These are phyloP conservation scores for Catostylus mosaicus DNA, from an alignment of 30 jellyfish, hydroid and myxozoan genomes.

Conservation along the genomic window DNA sequence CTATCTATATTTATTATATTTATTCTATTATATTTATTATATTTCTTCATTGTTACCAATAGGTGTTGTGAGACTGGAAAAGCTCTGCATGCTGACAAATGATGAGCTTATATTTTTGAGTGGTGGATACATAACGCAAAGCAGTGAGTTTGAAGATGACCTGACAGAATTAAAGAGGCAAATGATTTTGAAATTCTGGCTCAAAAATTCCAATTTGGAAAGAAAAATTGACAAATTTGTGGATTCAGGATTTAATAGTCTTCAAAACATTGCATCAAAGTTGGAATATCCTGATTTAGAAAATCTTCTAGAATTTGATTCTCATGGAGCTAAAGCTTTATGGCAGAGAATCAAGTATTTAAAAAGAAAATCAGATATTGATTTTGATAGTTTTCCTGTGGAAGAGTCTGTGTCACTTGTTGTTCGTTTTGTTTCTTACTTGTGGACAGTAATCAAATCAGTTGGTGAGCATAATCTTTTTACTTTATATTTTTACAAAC, in stretches of 20 bases:
- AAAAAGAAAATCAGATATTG: slow-evolving; percentile 2
- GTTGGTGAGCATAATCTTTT: not conserved
- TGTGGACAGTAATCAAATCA: slow-evolving; percentile 21
- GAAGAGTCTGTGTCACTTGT: slow-evolving; percentile 15
- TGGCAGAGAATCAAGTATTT: slow-evolving; percentile 33
- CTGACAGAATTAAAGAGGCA: slow-evolving; percentile 17
- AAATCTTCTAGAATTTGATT: not conserved
- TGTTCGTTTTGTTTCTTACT: not conserved
- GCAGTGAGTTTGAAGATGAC: not conserved
- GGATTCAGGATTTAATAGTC: slow-evolving; percentile 28
- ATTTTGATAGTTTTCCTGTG: slow-evolving; percentile 54
- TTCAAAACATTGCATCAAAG: slow-evolving; percentile 1
- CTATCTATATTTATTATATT: not conserved
- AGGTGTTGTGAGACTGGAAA: slow-evolving; percentile 40
- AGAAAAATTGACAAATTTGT: not conserved
- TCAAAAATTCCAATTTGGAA: not conserved
- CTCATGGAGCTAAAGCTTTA: not conserved
- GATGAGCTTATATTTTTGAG: slow-evolving; percentile 45
- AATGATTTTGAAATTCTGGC: slow-evolving; percentile 42
- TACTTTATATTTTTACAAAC: not conserved
- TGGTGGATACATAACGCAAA: not conserved
- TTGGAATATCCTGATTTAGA: not conserved
- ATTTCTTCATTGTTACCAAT: not conserved
- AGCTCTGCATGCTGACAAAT: slow-evolving; percentile 37
- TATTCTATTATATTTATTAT: not conserved